Base-by-base conservation (phyloP, 2,113 vertebrate genomes). In the Bubo scandiacus region DNA sequence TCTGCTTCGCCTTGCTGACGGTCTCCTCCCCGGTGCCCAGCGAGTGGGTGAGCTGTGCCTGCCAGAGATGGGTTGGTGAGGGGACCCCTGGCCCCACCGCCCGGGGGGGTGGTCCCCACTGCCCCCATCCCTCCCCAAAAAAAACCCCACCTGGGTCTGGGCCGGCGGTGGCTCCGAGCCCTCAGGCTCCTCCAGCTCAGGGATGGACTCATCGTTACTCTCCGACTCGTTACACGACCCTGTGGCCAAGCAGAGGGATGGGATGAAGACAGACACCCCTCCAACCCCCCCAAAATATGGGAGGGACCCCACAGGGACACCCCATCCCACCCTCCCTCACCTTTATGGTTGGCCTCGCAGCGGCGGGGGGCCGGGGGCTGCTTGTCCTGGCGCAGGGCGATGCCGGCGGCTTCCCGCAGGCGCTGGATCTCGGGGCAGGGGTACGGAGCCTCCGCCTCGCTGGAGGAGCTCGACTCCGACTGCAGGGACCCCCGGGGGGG, bases 1-100 rank as follows among this genome's bases (percentile, higher is more conserved):
- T 99, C 97, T 99, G 99, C 96, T 99, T 99, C 22, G 99, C 99
- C 96, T 98, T 99, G 98, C 99, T 98, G 15, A 98, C 90, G 4
- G 98, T 98, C 51, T 99, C 99, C 73, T 99, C 99, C 1, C 98
- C 98, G 49, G 98, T 95, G 54, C 99, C 97, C 30, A 98, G 95
- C 5, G 98, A 98, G 97, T 99, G 98, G 38, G 95, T 94, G 21
- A 98, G 88, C 14, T 97, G 96, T 3, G 97, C 97, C 98, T 98
- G 94, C 18, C 25, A 23, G 26, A 47, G 19, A 43, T 3, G 5
- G 11, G 29, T 2, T 20, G 14, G 26, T 67, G 62, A 88, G 40
- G 8, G 2, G 12, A 10, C 6, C 8, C 32, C 52, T 12, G 6
- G 14, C 27, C 52, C 40, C 22, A 20, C 5, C 15, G 4, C 5